Conservation (phyloP, 2,888 invertebrate species). For the Clusia tigrina region DNA sequence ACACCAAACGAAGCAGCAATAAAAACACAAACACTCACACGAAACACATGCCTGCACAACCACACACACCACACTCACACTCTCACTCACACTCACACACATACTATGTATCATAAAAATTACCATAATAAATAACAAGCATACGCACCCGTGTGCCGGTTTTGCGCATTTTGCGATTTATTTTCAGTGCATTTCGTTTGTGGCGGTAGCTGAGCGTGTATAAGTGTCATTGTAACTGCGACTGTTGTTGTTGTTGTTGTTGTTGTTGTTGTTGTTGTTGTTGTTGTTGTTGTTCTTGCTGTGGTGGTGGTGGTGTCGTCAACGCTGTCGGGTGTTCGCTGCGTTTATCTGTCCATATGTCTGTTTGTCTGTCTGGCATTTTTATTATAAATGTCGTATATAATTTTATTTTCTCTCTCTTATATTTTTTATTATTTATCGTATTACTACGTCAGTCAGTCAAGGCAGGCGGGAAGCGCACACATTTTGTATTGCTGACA, state of each 20-base stretch:
- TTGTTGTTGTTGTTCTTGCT: background rate
- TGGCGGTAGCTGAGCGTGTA: too few species aligned
- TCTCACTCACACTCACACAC: too few species aligned
- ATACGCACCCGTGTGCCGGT: too few species aligned
- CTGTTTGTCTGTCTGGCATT: background rate
- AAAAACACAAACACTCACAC: slow-evolving; percentile 35
- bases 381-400: slow-evolving; percentile 41
- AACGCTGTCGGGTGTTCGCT: slow-evolving; percentile 11
- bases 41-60: too few species aligned
- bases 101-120: too few species aligned
- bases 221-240: too few species aligned
- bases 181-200: background rate
- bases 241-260: background rate
- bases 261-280: background rate
- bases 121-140: too few species aligned
- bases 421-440: too few species aligned
- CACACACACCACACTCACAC: too few species aligned
- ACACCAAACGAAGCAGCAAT: slow-evolving; percentile 42
- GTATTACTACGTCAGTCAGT: background rate
- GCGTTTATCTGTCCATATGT: slow-evolving; percentile 19
- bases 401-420: too few species aligned
- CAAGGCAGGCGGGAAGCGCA: background rate
- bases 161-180: too few species aligned
- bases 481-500: background rate
- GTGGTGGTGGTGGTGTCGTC: slow-evolving; percentile 22